Conservation (phyloP, 1,140 invertebrate genomes). For the Palaemon carinicauda region DNA sequence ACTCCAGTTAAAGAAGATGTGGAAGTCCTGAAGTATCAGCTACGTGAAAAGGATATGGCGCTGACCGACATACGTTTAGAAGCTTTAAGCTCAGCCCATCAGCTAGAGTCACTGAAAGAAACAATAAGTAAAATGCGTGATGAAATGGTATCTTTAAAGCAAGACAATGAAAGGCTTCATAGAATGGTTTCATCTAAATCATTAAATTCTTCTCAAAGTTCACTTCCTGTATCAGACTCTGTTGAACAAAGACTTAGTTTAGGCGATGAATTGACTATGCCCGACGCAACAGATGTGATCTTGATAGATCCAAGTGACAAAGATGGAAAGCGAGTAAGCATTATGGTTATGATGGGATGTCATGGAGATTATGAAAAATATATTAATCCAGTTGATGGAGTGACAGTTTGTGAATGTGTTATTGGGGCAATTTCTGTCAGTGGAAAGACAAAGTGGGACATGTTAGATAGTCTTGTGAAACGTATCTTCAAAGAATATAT, state of each 20-base stretch:
- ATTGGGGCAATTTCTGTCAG: conserved; percentile 90
- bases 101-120: conserved; percentile 94
- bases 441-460: conserved; percentile 93
- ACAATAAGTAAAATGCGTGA: conserved; percentile 96
- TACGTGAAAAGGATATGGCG: conserved; percentile 95
- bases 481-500: conserved; percentile 96
- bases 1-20: conserved; percentile 69
- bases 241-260: conserved; percentile 53
- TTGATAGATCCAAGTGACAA: conserved; percentile 67
- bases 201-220: conserved; percentile 80
- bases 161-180: conserved; percentile 95
- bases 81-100: conserved; percentile 94
- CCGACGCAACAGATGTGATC: conserved; percentile 55
- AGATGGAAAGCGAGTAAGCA: conserved; percentile 85
- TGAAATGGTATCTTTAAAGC: conserved; percentile 95
- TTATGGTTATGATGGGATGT: conserved; percentile 80
- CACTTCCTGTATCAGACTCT: conserved; percentile 67
- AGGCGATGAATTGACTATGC: conserved; percentile 49
- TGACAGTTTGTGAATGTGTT: conserved; percentile 66
- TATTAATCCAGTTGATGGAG: conserved; percentile 46
- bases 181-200: conserved; percentile 84
- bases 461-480: conserved; percentile 88
- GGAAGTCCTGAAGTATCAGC: conserved; percentile 88
- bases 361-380: conserved; percentile 59
- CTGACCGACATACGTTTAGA: conserved; percentile 95